These are phyloP conservation scores for silkworm (Bombyx mori) DNA, from an alignment of 1,140 invertebrate genomes.

Conservation along the genomic window DNA sequence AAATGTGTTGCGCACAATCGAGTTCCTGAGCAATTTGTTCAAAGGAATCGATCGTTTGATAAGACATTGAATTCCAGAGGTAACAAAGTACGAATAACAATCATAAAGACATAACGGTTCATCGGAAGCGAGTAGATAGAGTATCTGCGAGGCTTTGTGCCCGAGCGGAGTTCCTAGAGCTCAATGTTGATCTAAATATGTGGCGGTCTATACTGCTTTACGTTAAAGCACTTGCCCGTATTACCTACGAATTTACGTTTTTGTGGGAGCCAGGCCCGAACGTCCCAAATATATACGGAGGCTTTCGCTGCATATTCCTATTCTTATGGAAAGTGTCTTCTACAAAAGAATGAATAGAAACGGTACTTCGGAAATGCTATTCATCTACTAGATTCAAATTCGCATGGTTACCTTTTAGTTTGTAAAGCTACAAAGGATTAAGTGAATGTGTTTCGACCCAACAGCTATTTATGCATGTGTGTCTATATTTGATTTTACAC, in stretches of 20 bases:
- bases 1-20: conserved; percentile 11
- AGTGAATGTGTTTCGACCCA: conserved; percentile 32
- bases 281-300: no score
- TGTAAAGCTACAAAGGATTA: conserved; percentile 14
- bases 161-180: conserved; percentile 21
- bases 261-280: neutral
- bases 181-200: conserved; percentile 26
- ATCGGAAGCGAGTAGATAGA: no score
- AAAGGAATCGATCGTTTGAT: conserved; percentile 15
- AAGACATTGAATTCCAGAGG: conserved; percentile 28
- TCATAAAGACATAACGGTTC: no score
- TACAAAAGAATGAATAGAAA: no score
- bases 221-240: conserved; percentile 29
- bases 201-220: conserved; percentile 28
- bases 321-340: no score
- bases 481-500: conserved; percentile 50
- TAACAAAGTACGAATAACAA: conserved; percentile 33
- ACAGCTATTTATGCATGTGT: conserved; percentile 38
- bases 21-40: conserved; percentile 26
- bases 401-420: neutral
- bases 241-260: conserved; percentile 43
- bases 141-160: conserved; percentile 28
- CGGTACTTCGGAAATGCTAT: neutral
- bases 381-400: no score
- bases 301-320: no score